Evolutionary conservation across 2,797 vertebrate genomes (phyloP).

Genomic region (Protosalanx chinensis): DNA sequence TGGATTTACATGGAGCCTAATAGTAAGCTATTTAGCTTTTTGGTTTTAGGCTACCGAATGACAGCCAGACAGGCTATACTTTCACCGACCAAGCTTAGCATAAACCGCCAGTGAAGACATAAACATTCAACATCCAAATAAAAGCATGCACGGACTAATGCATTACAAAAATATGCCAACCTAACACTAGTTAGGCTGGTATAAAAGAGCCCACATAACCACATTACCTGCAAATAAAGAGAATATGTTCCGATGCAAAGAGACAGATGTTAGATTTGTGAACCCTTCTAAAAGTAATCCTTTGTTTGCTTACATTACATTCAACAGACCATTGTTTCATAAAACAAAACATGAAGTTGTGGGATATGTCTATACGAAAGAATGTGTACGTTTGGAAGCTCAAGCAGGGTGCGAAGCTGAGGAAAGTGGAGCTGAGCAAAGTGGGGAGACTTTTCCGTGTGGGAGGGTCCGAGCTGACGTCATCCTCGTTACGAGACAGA

Average conservation of each 20-base stretch:
- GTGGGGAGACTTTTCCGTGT: conserved; percentile 53
- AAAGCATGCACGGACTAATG: conserved; percentile 42
- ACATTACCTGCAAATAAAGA: conserved; percentile 69
- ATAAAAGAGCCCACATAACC: conserved; percentile 50
- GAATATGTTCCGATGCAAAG: conserved; percentile 62
- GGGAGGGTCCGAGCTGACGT: conserved; percentile 69
- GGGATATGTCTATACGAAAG: conserved; percentile 28
- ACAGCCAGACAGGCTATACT: not conserved
- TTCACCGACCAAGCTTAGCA: not conserved
- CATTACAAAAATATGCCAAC: not conserved
- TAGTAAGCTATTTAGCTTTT: not conserved
- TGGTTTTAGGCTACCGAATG: not conserved
- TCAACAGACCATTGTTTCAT: conserved; percentile 29
- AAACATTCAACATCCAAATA: not conserved
- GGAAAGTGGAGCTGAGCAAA: conserved; percentile 16
- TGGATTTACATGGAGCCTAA: too few species aligned
- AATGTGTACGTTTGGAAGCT: conserved; percentile 32
- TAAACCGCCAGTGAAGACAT: not conserved
- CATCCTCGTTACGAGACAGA: conserved; percentile 21
- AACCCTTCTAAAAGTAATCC: conserved; percentile 45
- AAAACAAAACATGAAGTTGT: conserved; percentile 19
- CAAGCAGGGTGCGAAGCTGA: conserved; percentile 15
- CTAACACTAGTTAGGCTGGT: conserved; percentile 21
- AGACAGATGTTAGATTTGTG: conserved; percentile 29
- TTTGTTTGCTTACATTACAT: conserved; percentile 29